phyloP scores from a whole-genome alignment of 2,888 invertebrate species.

The Netelia melanura region DNA sequence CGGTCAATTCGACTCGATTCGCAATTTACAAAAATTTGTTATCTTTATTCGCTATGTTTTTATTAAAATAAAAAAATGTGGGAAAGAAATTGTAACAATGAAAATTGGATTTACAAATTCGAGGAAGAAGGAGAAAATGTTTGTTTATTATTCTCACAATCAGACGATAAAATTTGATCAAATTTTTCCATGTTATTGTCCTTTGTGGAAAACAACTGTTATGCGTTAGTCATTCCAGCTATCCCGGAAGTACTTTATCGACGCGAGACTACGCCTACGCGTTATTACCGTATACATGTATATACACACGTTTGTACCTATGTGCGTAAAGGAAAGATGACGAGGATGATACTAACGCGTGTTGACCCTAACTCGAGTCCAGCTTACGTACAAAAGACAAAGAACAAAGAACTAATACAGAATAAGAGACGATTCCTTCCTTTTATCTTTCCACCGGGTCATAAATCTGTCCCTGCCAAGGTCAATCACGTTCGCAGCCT shows the following conservation, averaged over 20 bases:
- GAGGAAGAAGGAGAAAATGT: no score
- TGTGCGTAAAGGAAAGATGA: background rate
- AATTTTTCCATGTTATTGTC: no score
- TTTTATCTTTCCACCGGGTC: constrained; percentile 50
- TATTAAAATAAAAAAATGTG: no score
- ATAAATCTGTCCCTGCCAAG: constrained; percentile 61
- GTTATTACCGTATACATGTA: background rate
- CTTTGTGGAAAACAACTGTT: background rate
- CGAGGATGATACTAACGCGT: constrained; percentile 6
- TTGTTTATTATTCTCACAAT: no score
- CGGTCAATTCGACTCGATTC: no score
- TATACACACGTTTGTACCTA: background rate
- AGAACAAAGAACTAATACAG: constrained; percentile 39
- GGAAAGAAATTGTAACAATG: no score
- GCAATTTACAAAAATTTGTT: no score
- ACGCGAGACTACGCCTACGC: background rate
- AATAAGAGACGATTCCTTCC: constrained; percentile 54
- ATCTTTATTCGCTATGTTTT: no score
- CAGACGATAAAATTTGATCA: no score
- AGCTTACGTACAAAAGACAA: constrained; percentile 43
- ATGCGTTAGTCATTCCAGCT: background rate
- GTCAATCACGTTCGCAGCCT: constrained; percentile 48
- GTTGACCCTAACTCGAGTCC: constrained; percentile 25
- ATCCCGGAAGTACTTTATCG: constrained; percentile 21
- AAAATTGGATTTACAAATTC: no score